Conservation (phyloP, 2,888 invertebrate genomes). For the Smittia sp. region DNA sequence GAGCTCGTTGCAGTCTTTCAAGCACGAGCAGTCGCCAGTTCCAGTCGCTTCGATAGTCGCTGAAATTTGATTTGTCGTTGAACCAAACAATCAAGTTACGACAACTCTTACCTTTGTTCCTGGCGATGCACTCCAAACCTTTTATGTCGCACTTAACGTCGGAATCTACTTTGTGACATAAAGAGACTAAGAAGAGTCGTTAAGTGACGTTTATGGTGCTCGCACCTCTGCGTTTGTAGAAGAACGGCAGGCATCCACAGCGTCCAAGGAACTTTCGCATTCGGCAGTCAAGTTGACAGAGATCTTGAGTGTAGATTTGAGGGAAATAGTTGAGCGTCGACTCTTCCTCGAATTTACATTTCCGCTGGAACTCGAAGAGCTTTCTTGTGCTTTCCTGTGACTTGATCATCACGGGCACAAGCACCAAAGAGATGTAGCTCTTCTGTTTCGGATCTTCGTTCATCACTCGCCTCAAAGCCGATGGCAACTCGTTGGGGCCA, state of each 20-base stretch:
- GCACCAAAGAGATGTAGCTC: slow-evolving; percentile 42
- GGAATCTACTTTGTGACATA: not conserved
- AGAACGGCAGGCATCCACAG: slow-evolving; percentile 43
- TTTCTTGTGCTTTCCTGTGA: slow-evolving; percentile 38
- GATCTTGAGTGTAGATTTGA: slow-evolving; percentile 42
- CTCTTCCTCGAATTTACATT: slow-evolving; percentile 43
- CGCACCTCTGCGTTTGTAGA: slow-evolving; percentile 42
- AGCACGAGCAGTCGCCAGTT: slow-evolving; percentile 42
- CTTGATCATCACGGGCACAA: slow-evolving; percentile 42
- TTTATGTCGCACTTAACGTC: slow-evolving; percentile 44
- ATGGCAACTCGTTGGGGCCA: slow-evolving; percentile 42
- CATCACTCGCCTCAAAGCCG: slow-evolving; percentile 27
- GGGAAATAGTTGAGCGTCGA: slow-evolving; percentile 43
- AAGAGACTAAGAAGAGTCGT: not conserved
- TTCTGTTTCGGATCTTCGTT: slow-evolving; percentile 31
- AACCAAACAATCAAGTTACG: not conserved
- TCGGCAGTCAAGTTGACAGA: slow-evolving; percentile 43
- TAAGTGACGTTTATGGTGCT: too few species aligned
- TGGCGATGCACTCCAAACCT: slow-evolving; percentile 46
- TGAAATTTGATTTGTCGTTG: slow-evolving; percentile 40
- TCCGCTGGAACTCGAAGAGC: slow-evolving; percentile 43
- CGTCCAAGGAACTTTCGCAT: slow-evolving; percentile 42
- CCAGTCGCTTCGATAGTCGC: not conserved
- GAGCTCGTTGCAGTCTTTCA: slow-evolving; percentile 43
- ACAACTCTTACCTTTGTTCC: slow-evolving; percentile 44